phyloP scores from a whole-genome alignment of 2,888 invertebrate genomes.

The Scaptomyza cyrtandrae region DNA sequence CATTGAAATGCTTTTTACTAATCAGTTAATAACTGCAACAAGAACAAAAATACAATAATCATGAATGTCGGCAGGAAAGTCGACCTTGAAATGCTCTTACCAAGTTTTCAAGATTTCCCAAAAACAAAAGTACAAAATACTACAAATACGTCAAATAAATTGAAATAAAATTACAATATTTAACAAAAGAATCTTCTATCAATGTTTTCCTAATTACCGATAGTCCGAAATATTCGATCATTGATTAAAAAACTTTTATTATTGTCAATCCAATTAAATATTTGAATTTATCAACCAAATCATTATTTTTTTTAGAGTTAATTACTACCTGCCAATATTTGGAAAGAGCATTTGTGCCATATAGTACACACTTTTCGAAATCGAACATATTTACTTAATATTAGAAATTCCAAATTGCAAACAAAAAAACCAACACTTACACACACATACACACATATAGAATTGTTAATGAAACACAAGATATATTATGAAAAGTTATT shows the following conservation, averaged over 20 bases:
- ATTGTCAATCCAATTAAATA: neutral
- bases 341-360: slow-evolving; percentile 44
- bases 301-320: too few species aligned
- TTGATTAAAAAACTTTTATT: neutral
- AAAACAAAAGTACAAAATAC: neutral
- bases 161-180: too few species aligned
- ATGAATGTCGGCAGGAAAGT: slow-evolving; percentile 30
- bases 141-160: too few species aligned
- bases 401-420: slow-evolving; percentile 49
- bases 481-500: slow-evolving; percentile 73
- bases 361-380: slow-evolving; percentile 39
- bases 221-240: slow-evolving; percentile 1
- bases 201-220: neutral
- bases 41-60: slow-evolving; percentile 14
- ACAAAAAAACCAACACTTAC: slow-evolving; percentile 26
- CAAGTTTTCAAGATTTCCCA: slow-evolving; percentile 4
- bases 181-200: neutral
- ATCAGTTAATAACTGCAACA: slow-evolving; percentile 45
- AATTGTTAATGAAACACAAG: slow-evolving; percentile 62
- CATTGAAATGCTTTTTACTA: slow-evolving; percentile 56
- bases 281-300: neutral
- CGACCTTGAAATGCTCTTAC: slow-evolving; percentile 46
- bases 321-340: neutral
- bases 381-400: slow-evolving; percentile 43
- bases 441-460: slow-evolving; percentile 44